Conservation (phyloP, 2,888 invertebrate species). For the Minunthozetes semirufus region DNA sequence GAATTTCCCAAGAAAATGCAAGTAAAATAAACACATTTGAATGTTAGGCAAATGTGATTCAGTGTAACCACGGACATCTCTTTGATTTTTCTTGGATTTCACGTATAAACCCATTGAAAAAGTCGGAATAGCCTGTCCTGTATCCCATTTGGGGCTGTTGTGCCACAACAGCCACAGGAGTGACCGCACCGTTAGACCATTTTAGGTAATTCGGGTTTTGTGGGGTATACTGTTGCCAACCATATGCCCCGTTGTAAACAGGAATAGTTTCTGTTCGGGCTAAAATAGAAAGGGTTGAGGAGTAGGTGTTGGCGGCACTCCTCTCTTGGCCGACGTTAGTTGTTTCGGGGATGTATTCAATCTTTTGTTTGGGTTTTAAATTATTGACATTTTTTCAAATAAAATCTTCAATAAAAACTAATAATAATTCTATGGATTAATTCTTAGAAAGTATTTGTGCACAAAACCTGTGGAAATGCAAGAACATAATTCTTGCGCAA, state of each 20-base stretch:
- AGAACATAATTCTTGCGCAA: too few relatives aligned
- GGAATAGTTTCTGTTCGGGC: background rate
- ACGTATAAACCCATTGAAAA: slow-evolving; percentile 34
- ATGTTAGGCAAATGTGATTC: too few relatives aligned
- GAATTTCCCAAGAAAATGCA: too few relatives aligned
- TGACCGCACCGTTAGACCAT: background rate
- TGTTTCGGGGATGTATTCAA: slow-evolving; percentile 10
- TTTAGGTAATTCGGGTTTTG: slow-evolving; percentile 26
- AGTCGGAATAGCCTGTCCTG: slow-evolving; percentile 19
- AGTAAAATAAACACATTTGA: too few relatives aligned
- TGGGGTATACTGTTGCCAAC: slow-evolving; percentile 9
- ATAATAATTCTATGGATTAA: too few relatives aligned
- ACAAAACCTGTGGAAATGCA: too few relatives aligned
- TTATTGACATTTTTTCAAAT: too few relatives aligned
- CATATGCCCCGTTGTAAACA: background rate
- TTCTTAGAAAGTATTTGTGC: too few relatives aligned
- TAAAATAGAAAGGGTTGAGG: background rate
- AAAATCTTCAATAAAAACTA: too few relatives aligned
- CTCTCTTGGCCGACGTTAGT: background rate
- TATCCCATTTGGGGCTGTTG: background rate
- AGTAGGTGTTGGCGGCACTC: background rate
- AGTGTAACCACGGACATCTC: slow-evolving; percentile 27
- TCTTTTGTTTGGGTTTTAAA: too few relatives aligned
- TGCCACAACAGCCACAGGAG: background rate
- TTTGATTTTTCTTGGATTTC: slow-evolving; percentile 18